These are phyloP conservation scores for Pteropus rufus DNA, from an alignment of 2,797 vertebrate species.

Conservation along the genomic window DNA sequence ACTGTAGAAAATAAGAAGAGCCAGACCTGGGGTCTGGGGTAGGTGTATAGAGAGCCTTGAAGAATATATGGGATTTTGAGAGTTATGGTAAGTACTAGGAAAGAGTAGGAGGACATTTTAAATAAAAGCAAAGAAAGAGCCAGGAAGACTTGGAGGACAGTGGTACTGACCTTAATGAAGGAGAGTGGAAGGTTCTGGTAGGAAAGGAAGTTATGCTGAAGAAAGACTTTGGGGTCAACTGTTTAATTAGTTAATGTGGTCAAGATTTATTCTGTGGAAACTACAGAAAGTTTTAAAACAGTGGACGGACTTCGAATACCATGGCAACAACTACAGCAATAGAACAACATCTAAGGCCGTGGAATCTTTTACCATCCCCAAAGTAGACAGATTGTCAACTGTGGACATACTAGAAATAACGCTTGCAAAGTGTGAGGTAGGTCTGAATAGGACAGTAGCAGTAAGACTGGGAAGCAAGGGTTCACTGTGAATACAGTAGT, in stretches of 20 bases:
- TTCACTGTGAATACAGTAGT: background rate
- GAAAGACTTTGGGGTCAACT: background rate
- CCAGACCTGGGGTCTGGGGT: background rate
- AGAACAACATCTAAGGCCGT: background rate
- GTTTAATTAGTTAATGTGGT: background rate
- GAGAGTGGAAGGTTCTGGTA: background rate
- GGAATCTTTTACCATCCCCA: background rate
- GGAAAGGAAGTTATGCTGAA: too few relatives aligned
- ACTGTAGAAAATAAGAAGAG: background rate
- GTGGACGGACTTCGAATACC: accelerated
- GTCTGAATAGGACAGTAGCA: too few relatives aligned
- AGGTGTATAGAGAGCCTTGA: background rate
- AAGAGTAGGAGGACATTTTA: background rate
- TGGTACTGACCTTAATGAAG: background rate
- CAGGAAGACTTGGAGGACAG: background rate
- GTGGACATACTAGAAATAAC: background rate
- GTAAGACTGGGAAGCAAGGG: background rate
- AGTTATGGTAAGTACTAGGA: background rate
- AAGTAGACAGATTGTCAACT: background rate
- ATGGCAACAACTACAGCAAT: background rate
- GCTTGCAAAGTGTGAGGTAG: background rate
- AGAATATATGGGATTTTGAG: background rate
- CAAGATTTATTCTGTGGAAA: background rate
- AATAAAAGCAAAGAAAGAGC: background rate
- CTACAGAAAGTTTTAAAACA: background rate